phyloP scores from a whole-genome alignment of 2,113 vertebrate species.

The Callaeas wilsoni region DNA sequence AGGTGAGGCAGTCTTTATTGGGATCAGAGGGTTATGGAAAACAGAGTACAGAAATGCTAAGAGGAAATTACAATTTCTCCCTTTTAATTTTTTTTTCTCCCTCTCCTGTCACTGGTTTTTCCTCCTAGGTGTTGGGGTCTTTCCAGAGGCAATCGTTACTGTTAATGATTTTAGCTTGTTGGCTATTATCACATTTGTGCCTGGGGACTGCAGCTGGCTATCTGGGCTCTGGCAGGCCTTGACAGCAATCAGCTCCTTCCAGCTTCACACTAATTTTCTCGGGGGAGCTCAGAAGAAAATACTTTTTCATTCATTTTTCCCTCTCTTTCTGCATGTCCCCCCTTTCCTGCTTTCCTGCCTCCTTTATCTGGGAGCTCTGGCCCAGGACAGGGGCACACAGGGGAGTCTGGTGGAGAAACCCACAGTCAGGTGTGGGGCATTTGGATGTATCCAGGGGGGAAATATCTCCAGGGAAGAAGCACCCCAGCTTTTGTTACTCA shows the following conservation, averaged over 20 bases:
- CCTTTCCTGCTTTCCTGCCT: neutral
- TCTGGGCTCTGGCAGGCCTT: slow-evolving; percentile 43
- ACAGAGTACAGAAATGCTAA: neutral
- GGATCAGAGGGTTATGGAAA: neutral
- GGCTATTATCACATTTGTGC: slow-evolving; percentile 59
- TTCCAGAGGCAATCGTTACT: slow-evolving; percentile 40
- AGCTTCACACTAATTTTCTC: slow-evolving; percentile 49
- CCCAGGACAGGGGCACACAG: rapidly evolving
- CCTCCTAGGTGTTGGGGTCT: slow-evolving; percentile 23
- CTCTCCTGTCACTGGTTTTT: neutral
- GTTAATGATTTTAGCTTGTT: slow-evolving; percentile 65
- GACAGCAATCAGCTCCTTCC: slow-evolving; percentile 56
- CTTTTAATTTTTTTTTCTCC: neutral
- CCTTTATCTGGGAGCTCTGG: neutral
- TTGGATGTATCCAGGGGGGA: neutral
- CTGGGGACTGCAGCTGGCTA: slow-evolving; percentile 46
- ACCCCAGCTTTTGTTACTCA: neutral
- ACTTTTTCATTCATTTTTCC: neutral
- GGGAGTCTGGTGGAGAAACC: neutral
- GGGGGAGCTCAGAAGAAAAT: neutral
- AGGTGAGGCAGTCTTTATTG: neutral
- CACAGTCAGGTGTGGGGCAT: neutral
- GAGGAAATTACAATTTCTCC: neutral
- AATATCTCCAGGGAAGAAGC: neutral
- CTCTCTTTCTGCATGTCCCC: neutral